A percentile compares a stretch with the other conserved stretches of the same genome.
Evolutionary conservation across 2,113 vertebrate species (phyloP).

Genomic region (Anseranas semipalmata): DNA sequence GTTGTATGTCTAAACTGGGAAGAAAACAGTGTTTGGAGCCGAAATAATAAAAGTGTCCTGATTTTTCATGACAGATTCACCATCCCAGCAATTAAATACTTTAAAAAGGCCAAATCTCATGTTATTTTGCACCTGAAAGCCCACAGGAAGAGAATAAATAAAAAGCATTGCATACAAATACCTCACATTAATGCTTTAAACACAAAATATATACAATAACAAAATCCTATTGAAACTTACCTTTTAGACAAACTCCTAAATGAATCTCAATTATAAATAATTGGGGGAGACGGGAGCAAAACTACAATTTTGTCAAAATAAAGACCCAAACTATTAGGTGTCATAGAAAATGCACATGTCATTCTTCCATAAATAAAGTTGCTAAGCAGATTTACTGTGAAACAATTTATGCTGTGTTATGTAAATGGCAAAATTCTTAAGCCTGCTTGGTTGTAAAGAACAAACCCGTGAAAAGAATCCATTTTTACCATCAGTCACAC

Average conservation of each 20-base stretch:
- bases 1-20: not conserved
- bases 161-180: constrained; percentile 19
- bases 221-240: constrained; percentile 48
- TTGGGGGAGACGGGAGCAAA: constrained; percentile 36
- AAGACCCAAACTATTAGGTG: constrained; percentile 60
- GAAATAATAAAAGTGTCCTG: not conserved
- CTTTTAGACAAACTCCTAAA: constrained; percentile 53
- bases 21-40: not conserved
- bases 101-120: constrained; percentile 26
- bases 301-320: constrained; percentile 61
- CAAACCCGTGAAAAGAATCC: constrained; percentile 59
- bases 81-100: constrained; percentile 38
- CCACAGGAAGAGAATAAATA: constrained; percentile 30
- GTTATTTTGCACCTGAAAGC: constrained; percentile 53
- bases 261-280: constrained; percentile 60
- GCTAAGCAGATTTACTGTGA: constrained; percentile 69
- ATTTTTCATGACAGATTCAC: constrained; percentile 32
- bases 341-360: constrained; percentile 52
- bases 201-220: not conserved
- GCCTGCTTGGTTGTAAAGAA: constrained; percentile 43
- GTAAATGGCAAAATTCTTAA: constrained; percentile 58
- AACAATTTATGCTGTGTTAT: constrained; percentile 62
- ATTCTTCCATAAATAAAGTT: constrained; percentile 68
- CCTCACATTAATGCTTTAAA: not conserved
- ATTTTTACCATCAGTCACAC: constrained; percentile 52